phyloP scores from a whole-genome alignment of 2,113 vertebrate genomes.

The Orthonyx spaldingii region DNA sequence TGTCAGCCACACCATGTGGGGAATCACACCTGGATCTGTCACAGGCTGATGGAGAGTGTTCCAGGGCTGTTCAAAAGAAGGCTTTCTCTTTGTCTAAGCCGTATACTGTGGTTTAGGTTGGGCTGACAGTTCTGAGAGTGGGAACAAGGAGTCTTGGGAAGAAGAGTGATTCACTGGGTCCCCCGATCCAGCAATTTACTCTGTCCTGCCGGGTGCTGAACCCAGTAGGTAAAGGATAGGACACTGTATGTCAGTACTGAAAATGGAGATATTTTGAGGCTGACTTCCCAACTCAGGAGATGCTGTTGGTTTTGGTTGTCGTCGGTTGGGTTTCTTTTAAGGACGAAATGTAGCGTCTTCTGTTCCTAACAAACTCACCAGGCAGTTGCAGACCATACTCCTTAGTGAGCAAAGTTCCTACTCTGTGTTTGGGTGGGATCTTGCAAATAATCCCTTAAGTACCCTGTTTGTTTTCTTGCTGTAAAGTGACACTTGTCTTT shows the following conservation, averaged over 20 bases:
- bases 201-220: background rate
- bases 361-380: background rate
- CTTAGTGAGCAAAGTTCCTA: background rate
- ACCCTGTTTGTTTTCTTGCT: constrained; percentile 20
- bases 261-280: background rate
- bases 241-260: background rate
- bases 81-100: background rate
- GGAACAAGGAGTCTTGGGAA: background rate
- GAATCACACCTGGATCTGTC: background rate
- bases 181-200: background rate
- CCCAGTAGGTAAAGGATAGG: background rate
- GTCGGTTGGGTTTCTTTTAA: background rate
- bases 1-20: fast-evolving
- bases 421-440: background rate
- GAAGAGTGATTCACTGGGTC: background rate
- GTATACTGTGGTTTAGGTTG: fast-evolving
- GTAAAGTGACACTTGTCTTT: constrained; percentile 27
- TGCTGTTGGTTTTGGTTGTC: background rate
- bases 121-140: background rate
- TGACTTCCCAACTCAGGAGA: background rate
- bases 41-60: background rate
- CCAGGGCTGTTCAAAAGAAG: background rate
- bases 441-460: background rate
- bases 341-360: background rate
- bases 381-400: background rate